phyloP scores from a whole-genome alignment of 1,140 invertebrate species.

The Euwallacea fornicatus region DNA sequence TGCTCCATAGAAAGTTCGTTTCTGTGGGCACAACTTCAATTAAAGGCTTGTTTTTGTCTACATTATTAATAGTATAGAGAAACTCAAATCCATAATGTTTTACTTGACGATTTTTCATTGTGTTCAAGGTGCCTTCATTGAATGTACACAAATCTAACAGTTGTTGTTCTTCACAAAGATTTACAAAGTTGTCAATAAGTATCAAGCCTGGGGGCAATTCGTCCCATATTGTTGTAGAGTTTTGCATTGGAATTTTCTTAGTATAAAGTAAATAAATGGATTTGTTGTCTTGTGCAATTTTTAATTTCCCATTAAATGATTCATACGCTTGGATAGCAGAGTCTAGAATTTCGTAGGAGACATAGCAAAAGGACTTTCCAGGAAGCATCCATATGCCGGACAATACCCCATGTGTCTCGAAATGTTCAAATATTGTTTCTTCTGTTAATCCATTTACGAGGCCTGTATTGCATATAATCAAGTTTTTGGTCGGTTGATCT shows the following conservation, averaged over 20 bases:
- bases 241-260: constrained; percentile 55
- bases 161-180: constrained; percentile 67
- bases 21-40: constrained; percentile 68
- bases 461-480: constrained; percentile 73
- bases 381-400: constrained; percentile 66
- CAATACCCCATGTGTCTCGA: constrained; percentile 56
- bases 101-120: constrained; percentile 83
- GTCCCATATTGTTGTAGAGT: constrained; percentile 44
- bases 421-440: constrained; percentile 61
- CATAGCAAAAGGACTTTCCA: constrained; percentile 75
- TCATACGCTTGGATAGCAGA: constrained; percentile 58
- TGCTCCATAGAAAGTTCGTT: constrained; percentile 67
- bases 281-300: constrained; percentile 58
- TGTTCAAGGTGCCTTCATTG: constrained; percentile 50
- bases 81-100: constrained; percentile 96
- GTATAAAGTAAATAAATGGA: constrained; percentile 68
- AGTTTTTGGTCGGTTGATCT: constrained; percentile 52
- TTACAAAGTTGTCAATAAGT: constrained; percentile 75
- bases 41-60: constrained; percentile 73
- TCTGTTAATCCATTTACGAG: constrained; percentile 69
- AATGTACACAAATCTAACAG: constrained; percentile 67
- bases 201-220: constrained; percentile 70
- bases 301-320: constrained; percentile 58
- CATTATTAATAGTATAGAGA: constrained; percentile 84
- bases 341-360: constrained; percentile 58